Base-by-base conservation (phyloP, 2,888 invertebrate species). In the Cephus runcator region DNA sequence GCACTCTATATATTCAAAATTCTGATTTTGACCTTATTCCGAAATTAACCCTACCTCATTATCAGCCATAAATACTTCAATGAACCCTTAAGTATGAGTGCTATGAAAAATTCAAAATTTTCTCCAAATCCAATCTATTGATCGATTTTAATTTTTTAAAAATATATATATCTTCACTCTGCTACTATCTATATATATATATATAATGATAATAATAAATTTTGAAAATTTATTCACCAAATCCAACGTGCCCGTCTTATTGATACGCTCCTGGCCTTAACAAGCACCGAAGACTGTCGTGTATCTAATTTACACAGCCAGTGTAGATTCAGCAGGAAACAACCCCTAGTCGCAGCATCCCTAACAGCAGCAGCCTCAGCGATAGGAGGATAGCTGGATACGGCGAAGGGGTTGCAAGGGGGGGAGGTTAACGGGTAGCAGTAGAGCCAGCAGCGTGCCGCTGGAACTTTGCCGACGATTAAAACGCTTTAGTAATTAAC, bases 401-500 rank as follows among this genome's bases (percentile, higher is more conserved):
- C 23, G 23, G 9, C 23, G 9, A 23, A 56, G 56, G 56, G 56
- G 56, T 56, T 23, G 23, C 1, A 15, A 0, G 4, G 15, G 4
- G 15, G 4, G 23, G 9, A 3, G 36, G 36, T 35, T 35, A 15
- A 15, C 6, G 15, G 6, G 6, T 56, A 56, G 1, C 23, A 9
- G 56, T 2, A 56, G 56, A 56, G 56, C 23, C 4, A 56, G 86
- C 85, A 85, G 86, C 85, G 84, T 85, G 86, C 88, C 86, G 86
- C 85, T 85, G 88, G 87, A 91, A 91, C 90, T 91, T 91, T 86
- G 90, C 87, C 89, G 90, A 88, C 91, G 91, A 91, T 91, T 91
- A 91, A 91, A 91, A 91, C 91, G 91, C 90, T 91, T 91, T 91
- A 90, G 91, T 91, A 91, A 91, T 91, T 91, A 91, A 91, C 91